These are phyloP conservation scores for Pharmacophagus antenor DNA, from an alignment of 2,888 invertebrate genomes.

Conservation along the genomic window DNA sequence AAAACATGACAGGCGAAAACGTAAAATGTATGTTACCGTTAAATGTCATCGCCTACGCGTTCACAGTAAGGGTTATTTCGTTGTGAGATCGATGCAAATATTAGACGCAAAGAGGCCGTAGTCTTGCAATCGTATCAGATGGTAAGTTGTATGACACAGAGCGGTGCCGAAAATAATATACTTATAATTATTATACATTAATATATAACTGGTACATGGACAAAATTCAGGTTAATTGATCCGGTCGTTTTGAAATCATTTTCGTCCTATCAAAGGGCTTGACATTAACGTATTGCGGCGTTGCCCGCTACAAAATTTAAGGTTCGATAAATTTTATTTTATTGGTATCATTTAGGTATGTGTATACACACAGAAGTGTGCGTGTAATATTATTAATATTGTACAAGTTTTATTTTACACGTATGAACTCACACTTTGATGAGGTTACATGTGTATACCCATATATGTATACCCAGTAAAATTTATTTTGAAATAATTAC, in stretches of 20 bases:
- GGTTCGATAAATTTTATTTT: background rate
- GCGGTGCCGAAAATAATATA: constrained; percentile 7
- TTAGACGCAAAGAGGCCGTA: background rate
- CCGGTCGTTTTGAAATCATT: constrained; percentile 24
- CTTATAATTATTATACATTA: no score
- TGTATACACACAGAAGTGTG: background rate
- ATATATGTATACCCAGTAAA: no score
- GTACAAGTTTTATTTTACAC: no score
- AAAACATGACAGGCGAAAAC: background rate
- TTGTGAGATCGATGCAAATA: background rate
- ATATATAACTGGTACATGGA: constrained; percentile 12
- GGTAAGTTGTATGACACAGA: constrained; percentile 7
- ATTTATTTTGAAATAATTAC: no score
- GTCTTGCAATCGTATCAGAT: constrained; percentile 15
- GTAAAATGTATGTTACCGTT: background rate
- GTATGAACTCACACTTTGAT: no score
- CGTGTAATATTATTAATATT: no score
- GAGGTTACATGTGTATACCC: no score
- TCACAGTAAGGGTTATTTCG: background rate
- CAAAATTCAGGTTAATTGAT: constrained; percentile 22
- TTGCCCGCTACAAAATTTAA: background rate
- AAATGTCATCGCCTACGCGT: background rate
- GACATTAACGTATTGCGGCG: constrained; percentile 6
- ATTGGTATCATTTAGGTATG: background rate
- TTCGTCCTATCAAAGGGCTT: constrained; percentile 26